phyloP scores from a whole-genome alignment of 2,888 invertebrate genomes.

The Heliconius erato region DNA sequence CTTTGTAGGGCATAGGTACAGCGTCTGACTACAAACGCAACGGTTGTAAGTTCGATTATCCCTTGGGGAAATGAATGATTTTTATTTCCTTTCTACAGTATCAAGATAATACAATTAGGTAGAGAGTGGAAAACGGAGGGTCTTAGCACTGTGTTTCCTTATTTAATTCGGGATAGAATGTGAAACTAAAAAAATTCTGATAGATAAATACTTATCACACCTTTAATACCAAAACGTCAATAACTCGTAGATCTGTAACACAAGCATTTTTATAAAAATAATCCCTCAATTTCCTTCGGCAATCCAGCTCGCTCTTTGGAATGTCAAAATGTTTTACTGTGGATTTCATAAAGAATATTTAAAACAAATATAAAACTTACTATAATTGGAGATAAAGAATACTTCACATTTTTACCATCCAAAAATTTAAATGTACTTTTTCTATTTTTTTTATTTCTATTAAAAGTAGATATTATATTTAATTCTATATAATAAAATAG shows the following conservation, averaged over 20 bases:
- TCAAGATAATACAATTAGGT: not conserved
- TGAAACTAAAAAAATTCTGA: not conserved
- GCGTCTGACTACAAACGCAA: not conserved
- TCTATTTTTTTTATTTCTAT: not conserved
- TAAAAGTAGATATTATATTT: no score
- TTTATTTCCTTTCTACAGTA: not conserved
- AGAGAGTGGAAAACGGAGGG: not conserved
- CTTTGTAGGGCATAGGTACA: not conserved
- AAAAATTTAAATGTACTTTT: not conserved
- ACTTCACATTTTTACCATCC: not conserved
- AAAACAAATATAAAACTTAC: not conserved
- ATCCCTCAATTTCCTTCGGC: conserved; percentile 90
- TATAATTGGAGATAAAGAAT: not conserved
- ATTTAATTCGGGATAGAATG: not conserved
- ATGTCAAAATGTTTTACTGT: conserved; percentile 89
- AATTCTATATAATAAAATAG: not conserved
- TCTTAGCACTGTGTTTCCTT: not conserved
- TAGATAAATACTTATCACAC: conserved; percentile 74
- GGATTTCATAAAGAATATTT: not conserved
- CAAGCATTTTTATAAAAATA: conserved; percentile 91
- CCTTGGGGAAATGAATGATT: not conserved
- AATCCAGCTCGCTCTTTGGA: conserved; percentile 88
- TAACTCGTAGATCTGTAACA: conserved; percentile 93
- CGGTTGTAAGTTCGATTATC: not conserved
- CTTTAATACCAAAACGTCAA: conserved; percentile 96